Conservation (phyloP, 2,113 vertebrate genomes). For the Noctilio leporinus region DNA sequence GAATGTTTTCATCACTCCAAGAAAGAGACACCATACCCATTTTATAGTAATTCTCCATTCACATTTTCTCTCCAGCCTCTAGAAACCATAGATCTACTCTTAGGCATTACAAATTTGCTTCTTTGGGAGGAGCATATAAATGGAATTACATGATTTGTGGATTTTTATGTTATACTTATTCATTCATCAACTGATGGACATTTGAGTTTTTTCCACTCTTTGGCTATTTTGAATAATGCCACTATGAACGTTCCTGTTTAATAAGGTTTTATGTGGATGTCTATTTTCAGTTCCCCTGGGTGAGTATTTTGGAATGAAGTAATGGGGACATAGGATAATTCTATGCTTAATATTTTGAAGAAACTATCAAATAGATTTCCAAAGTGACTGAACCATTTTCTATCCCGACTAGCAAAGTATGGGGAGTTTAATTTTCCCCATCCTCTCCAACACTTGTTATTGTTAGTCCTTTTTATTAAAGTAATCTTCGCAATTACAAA, state of each 20-base stretch:
- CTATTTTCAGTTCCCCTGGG: background rate
- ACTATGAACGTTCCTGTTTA: background rate
- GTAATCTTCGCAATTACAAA: no score
- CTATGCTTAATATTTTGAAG: background rate
- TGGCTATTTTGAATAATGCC: background rate
- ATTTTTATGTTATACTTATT: background rate
- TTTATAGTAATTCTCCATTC: no score
- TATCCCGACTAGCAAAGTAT: no score
- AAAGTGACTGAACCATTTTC: accelerated
- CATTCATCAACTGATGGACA: background rate
- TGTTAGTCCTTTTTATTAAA: background rate
- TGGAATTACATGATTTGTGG: background rate
- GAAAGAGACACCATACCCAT: no score
- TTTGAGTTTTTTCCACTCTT: background rate
- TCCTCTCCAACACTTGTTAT: background rate
- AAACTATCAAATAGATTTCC: background rate
- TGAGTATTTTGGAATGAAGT: background rate
- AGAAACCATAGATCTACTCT: background rate
- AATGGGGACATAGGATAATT: background rate
- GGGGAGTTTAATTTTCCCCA: background rate
- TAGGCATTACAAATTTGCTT: background rate
- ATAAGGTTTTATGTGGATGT: background rate
- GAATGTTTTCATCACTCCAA: background rate
- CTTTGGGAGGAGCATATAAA: background rate
- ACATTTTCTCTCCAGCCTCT: background rate